Base-by-base conservation (phyloP, 2,113 vertebrate genomes). In the Siphamia tubifer region DNA sequence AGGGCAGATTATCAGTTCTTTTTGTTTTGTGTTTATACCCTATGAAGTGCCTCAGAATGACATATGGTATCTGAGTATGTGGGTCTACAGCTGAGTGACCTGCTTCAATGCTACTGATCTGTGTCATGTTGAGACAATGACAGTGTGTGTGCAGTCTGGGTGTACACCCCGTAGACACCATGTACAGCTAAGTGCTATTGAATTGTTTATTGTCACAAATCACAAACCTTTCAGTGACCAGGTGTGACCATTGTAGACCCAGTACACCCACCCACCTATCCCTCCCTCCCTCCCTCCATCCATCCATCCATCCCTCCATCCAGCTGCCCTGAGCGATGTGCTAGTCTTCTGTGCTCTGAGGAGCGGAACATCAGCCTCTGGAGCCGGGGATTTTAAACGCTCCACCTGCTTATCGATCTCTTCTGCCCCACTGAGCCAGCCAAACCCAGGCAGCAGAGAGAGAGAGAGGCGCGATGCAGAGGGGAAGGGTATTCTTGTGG, bases 301-400 rank as follows among this genome's bases (percentile, higher is more conserved):
- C 77, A 68, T 55, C 48, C 74, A 36, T 65, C 72, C 60, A 27
- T 80, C 19, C 55, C 21, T 58, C 58, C 38, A 36, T 61, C 47
- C 77, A 68, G 52, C 73, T 64, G 64, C 44, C 49, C 63, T 68
- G 71, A 76, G 65, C 35, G 21, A 77, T 68, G 72, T 72, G 66
- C 28, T 48, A 76, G 68, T 81, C 62, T 40, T 11, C 70, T 67
- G 73, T 65, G 71, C 74, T 74, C 77, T 69, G 66, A 92, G 70
- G 68, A 80, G 77, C 52, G 45, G 90, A 89, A 87, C 86, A 85
- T 81, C 88, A 82, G 79, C 85, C 87, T 81, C 77, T 66, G 76
- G 75, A 43, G 85, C 81, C 83, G 88, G 39, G 86, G 90, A 91
- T 94, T 93, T 94, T 91, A 92, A 93, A 93, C 89, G 90, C 94